Percentiles rank a stretch among this genome's conserved stretches.
Evolutionary conservation across 2,888 invertebrate genomes (phyloP).

Genomic region (Cephus pulcher): DNA sequence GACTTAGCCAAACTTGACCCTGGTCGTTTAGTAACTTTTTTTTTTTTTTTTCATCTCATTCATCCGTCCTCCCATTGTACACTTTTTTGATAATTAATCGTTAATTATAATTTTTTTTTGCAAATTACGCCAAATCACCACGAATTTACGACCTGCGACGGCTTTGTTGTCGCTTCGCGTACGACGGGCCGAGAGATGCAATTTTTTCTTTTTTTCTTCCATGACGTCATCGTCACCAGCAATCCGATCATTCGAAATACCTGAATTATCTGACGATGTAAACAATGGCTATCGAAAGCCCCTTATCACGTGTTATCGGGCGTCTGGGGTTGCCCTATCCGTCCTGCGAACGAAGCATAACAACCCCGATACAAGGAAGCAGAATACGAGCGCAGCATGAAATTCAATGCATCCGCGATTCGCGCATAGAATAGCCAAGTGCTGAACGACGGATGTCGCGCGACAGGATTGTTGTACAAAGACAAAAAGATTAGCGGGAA

Average conservation of each 20-base stretch:
- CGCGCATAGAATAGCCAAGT: neutral
- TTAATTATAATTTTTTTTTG: neutral
- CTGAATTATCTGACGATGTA: neutral
- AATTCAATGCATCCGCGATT: neutral
- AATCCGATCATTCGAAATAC: neutral
- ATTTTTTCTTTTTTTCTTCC: neutral
- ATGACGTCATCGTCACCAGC: neutral
- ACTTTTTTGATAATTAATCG: neutral
- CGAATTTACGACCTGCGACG: too few relatives aligned
- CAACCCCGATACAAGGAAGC: neutral
- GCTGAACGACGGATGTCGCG: neutral
- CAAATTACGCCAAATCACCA: neutral
- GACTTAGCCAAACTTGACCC: too few relatives aligned
- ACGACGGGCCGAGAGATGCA: fast-evolving
- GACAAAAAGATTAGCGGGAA: neutral
- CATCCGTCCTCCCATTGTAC: neutral
- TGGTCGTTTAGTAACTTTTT: too few relatives aligned
- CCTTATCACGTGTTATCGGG: neutral
- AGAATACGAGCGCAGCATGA: neutral
- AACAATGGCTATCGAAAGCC: neutral
- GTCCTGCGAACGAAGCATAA: neutral
- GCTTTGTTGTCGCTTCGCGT: neutral
- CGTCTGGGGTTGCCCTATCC: neutral
- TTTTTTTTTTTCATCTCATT: too few relatives aligned
- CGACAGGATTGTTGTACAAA: neutral